A percentile compares a stretch with the other conserved stretches of the same genome.
These are phyloP conservation scores for Idaea straminata DNA, from an alignment of 2,888 invertebrate genomes.

Conservation along the genomic window DNA sequence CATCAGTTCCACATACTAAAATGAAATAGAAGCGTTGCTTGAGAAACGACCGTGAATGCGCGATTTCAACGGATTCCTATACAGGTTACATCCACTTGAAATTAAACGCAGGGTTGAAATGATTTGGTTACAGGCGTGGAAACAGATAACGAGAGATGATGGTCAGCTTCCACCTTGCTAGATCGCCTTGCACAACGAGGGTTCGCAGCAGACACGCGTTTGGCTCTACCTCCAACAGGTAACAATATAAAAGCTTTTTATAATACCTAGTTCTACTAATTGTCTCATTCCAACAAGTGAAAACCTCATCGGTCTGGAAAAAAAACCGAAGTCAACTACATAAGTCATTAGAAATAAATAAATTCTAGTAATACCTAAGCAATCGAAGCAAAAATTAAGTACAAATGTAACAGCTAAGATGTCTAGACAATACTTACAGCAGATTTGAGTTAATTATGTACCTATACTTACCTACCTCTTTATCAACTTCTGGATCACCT, in stretches of 20 bases:
- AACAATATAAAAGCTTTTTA: background rate
- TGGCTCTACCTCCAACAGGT: constrained; percentile 72
- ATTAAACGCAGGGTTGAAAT: background rate
- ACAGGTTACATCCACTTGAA: too few relatives aligned
- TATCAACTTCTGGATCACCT: background rate
- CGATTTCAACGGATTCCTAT: too few relatives aligned
- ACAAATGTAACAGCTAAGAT: too few relatives aligned
- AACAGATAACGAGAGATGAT: constrained; percentile 65
- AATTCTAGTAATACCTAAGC: background rate
- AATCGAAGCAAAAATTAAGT: too few relatives aligned
- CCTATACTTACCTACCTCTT: background rate
- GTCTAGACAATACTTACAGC: too few relatives aligned
- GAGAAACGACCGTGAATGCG: too few relatives aligned
- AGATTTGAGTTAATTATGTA: background rate
- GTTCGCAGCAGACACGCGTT: constrained; percentile 68
- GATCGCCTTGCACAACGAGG: constrained; percentile 71
- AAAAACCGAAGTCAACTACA: background rate
- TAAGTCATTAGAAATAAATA: too few relatives aligned
- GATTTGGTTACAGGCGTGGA: constrained; percentile 39
- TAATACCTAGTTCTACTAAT: background rate
- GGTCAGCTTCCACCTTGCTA: constrained; percentile 70
- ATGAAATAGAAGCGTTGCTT: too few relatives aligned
- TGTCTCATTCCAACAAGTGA: background rate
- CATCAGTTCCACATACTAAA: background rate
- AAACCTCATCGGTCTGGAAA: background rate